These are phyloP conservation scores for Agonopterix alstromeriana DNA, from an alignment of 2,888 invertebrate genomes.

Conservation along the genomic window DNA sequence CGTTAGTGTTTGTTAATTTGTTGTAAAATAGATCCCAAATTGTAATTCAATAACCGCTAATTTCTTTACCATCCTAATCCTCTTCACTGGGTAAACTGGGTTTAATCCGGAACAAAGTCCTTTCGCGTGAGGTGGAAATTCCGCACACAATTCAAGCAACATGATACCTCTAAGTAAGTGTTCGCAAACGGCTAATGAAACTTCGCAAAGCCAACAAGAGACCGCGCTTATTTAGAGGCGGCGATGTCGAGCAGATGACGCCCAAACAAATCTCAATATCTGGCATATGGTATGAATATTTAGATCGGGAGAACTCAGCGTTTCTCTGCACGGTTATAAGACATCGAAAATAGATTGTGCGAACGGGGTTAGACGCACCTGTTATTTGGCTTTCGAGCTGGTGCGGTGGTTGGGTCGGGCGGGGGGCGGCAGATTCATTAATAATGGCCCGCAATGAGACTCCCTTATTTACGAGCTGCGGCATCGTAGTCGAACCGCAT, in stretches of 20 bases:
- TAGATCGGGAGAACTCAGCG: conserved; percentile 67
- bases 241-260: conserved; percentile 70
- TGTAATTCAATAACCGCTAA: conserved; percentile 13
- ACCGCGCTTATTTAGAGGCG: conserved; percentile 61
- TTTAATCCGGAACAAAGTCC: conserved; percentile 23
- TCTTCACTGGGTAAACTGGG: conserved; percentile 12
- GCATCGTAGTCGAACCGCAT: conserved; percentile 55
- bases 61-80: conserved; percentile 24
- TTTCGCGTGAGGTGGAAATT: conserved; percentile 28
- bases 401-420: conserved; percentile 40
- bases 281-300: conserved; percentile 74
- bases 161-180: conserved; percentile 57
- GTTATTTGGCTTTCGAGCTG: conserved; percentile 69
- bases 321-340: conserved; percentile 71
- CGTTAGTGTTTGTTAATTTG: too few species aligned
- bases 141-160: conserved; percentile 52
- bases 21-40: too few species aligned
- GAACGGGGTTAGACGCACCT: conserved; percentile 77
- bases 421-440: conserved; percentile 67
- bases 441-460: conserved; percentile 74
- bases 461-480: conserved; percentile 73
- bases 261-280: conserved; percentile 73
- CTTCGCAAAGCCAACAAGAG: conserved; percentile 58
- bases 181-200: conserved; percentile 66
- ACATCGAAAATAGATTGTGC: conserved; percentile 76